These are phyloP conservation scores for Solenopsis fugax DNA, from an alignment of 1,140 invertebrate genomes.

Conservation along the genomic window DNA sequence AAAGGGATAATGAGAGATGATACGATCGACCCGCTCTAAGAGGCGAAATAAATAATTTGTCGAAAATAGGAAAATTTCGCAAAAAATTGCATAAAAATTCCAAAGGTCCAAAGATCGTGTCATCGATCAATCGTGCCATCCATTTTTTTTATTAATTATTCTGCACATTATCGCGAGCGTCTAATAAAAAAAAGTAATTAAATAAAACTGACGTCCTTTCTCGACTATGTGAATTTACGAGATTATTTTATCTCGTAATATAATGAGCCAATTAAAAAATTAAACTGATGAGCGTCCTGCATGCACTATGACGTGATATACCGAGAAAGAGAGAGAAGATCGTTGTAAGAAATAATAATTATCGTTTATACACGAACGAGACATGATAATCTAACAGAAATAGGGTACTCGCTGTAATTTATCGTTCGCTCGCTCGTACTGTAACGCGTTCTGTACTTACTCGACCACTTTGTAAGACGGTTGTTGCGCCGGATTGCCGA, in stretches of 20 bases:
- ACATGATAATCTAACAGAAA: constrained; percentile 37
- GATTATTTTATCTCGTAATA: background rate
- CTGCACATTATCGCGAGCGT: background rate
- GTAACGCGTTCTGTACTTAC: constrained; percentile 87
- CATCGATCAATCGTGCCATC: background rate
- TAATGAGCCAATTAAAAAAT: constrained; percentile 11
- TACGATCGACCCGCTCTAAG: constrained; percentile 23
- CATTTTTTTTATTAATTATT: background rate
- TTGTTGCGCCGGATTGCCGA: constrained; percentile 88
- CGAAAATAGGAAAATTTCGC: background rate
- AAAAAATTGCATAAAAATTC: background rate
- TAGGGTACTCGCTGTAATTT: background rate
- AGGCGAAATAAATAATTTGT: constrained; percentile 24
- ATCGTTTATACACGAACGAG: constrained; percentile 34
- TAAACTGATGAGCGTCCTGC: constrained; percentile 36
- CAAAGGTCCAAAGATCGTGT: background rate
- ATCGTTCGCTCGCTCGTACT: constrained; percentile 24
- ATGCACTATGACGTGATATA: constrained; percentile 55
- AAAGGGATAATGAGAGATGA: constrained; percentile 65
- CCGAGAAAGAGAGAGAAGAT: constrained; percentile 32
- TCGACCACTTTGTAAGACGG: constrained; percentile 89
- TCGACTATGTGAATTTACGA: background rate
- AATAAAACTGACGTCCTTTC: background rate
- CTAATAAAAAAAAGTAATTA: background rate
- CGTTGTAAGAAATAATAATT: constrained; percentile 20